Conservation (phyloP, 2,113 vertebrate species). For the Bos taurus region DNA sequence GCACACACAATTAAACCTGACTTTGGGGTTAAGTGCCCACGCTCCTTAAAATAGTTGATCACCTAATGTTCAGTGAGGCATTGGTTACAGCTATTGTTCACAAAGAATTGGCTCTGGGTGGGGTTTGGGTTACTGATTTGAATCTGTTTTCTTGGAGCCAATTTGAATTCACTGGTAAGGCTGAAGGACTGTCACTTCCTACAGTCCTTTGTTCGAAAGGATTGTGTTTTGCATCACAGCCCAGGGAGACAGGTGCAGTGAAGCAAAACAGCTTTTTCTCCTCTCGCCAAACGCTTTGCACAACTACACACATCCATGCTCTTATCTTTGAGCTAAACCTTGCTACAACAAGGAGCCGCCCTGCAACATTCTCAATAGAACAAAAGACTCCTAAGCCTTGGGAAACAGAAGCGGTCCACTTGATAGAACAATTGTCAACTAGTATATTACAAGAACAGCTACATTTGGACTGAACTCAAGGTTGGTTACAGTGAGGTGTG, state of each 20-base stretch:
- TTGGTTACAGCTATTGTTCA: not conserved
- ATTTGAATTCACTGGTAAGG: not conserved
- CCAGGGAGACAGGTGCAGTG: not conserved
- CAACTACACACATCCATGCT: not conserved
- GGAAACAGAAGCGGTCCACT: not conserved
- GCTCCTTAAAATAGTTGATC: not conserved
- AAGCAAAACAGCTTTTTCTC: not conserved
- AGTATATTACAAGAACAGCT: not conserved
- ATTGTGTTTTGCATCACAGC: not conserved
- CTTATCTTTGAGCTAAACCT: not conserved
- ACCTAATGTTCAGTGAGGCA: not conserved
- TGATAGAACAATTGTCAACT: not conserved
- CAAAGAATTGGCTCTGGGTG: not conserved
- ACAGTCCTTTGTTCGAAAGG: not conserved
- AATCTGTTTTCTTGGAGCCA: not conserved
- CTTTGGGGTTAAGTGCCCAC: not conserved
- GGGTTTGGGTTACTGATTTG: not conserved
- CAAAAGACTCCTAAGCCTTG: not conserved
- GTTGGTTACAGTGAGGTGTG: not conserved
- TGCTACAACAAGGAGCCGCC: not conserved
- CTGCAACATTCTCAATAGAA: not conserved
- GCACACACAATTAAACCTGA: not conserved
- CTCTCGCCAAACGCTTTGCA: not conserved
- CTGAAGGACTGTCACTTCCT: not conserved
- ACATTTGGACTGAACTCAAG: not conserved